Base-by-base conservation (phyloP, 2,113 vertebrate species). In the Papio anubis region DNA sequence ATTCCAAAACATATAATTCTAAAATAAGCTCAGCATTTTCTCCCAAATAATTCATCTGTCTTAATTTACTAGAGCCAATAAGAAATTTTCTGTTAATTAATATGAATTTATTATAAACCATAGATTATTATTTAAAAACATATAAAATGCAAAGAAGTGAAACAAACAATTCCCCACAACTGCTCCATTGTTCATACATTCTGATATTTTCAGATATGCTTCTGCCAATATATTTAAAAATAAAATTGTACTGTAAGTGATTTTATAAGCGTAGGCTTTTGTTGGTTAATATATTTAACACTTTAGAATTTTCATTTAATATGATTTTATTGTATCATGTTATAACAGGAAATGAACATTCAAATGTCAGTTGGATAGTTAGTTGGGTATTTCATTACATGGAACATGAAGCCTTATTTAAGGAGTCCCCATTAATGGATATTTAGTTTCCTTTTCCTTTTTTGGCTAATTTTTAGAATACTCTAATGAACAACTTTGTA, bases 221-320 rank as follows among this genome's bases (percentile, higher is more conserved):
- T 45, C 8, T 80, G 30, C 13, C 30, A 96, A 23, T 61, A 43
- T 84, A 85, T 75, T 93, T 93, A 35, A 88, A 96, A 89, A 91
- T 59, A 43, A 75, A 89, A 30, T n/a, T 32, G 9, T 21, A 75
- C 30, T 83, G 11, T 59, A 55, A 82, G 79, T 55, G 9, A 14
- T 83, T 87, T 91, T 70, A 61, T 70, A n/a, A 80, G 45, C 9
- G 8, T 68, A 1, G 3, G 57, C 68, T 43, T 66, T 86, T 90
- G 90, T 61, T 3, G 78, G 32, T 84, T 55, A 52, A 30, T 25
- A 57, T 59, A 16, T 87, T 90, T 81, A 92, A 92, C 17, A 90
- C 90, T 93, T 80, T 85, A 86, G 10, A 25, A 80, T 95, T 90
- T 94, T 93, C 13, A 48, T 21, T 92, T 57, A 48, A 30, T 81